phyloP scores from a whole-genome alignment of 2,797 vertebrate genomes.

The Molossus molossus region DNA sequence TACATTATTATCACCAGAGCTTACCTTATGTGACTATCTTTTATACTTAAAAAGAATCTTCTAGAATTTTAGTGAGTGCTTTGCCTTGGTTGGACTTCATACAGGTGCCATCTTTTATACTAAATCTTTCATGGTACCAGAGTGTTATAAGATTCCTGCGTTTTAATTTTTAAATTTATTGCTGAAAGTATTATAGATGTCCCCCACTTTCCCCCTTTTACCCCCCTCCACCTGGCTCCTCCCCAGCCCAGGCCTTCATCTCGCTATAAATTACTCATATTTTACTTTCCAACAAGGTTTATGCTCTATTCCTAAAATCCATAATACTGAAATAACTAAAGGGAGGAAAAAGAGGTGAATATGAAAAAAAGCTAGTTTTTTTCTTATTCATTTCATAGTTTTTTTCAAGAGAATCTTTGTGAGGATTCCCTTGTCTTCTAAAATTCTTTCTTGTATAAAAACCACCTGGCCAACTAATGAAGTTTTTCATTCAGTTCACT shows the following conservation, averaged over 20 bases:
- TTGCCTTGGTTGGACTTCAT: background rate
- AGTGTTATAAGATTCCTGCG: background rate
- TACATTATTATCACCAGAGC: background rate
- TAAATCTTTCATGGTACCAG: background rate
- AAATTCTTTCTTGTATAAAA: constrained; percentile 22
- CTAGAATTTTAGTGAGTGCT: background rate
- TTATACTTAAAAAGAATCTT: constrained; percentile 11
- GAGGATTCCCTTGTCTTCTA: constrained; percentile 53
- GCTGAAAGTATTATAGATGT: background rate
- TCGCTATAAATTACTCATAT: background rate
- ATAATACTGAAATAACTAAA: constrained; percentile 50
- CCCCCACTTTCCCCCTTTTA: no score
- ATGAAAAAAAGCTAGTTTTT: no score
- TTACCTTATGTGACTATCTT: constrained; percentile 8
- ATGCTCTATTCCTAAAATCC: constrained; percentile 37
- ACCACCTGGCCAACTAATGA: background rate
- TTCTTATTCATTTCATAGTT: no score
- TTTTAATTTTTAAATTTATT: background rate
- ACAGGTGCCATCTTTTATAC: background rate
- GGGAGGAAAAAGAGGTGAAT: background rate
- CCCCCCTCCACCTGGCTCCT: no score
- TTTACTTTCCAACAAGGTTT: constrained; percentile 17
- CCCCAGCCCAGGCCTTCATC: no score
- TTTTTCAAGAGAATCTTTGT: no score
- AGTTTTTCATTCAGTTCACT: background rate